Percentiles rank a stretch among this genome's conserved stretches.
phyloP scores from a whole-genome alignment of 2,797 vertebrate species.

The Eremophila alpestris region DNA sequence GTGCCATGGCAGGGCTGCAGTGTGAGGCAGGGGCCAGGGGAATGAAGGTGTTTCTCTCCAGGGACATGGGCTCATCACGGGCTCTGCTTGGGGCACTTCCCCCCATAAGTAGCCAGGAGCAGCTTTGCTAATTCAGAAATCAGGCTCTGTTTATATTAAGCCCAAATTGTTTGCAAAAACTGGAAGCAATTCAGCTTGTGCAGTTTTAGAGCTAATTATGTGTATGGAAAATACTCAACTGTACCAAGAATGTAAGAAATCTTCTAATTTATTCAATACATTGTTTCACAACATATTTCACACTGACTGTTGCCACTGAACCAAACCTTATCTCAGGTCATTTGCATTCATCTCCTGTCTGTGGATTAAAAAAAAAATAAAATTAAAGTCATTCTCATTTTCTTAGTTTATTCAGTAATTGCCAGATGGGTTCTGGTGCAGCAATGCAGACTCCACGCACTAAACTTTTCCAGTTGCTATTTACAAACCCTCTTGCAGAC shows the following conservation, averaged over 20 bases:
- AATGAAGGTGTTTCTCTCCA: background rate
- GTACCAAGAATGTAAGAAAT: constrained; percentile 65
- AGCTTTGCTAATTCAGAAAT: constrained; percentile 62
- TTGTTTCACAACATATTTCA: constrained; percentile 65
- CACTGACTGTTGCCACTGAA: constrained; percentile 66
- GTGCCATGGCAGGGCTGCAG: background rate
- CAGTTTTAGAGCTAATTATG: constrained; percentile 65
- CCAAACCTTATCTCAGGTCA: constrained; percentile 65
- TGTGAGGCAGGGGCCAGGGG: background rate
- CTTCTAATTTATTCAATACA: constrained; percentile 65
- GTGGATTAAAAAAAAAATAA: constrained; percentile 44
- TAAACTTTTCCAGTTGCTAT: constrained; percentile 50
- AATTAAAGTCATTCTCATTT: constrained; percentile 41
- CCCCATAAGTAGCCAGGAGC: constrained; percentile 47
- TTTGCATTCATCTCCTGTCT: constrained; percentile 68
- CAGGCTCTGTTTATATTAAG: constrained; percentile 63
- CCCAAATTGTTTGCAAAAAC: constrained; percentile 67
- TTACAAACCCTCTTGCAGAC: constrained; percentile 24
- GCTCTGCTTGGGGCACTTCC: background rate
- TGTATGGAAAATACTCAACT: constrained; percentile 64
- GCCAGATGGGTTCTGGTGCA: constrained; percentile 54
- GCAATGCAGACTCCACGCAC: constrained; percentile 3
- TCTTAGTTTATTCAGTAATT: constrained; percentile 55
- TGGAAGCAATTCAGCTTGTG: constrained; percentile 68
- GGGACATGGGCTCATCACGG: background rate